These are phyloP conservation scores for Melikaiella ostensackeni DNA, from an alignment of 2,888 invertebrate species.

Conservation along the genomic window DNA sequence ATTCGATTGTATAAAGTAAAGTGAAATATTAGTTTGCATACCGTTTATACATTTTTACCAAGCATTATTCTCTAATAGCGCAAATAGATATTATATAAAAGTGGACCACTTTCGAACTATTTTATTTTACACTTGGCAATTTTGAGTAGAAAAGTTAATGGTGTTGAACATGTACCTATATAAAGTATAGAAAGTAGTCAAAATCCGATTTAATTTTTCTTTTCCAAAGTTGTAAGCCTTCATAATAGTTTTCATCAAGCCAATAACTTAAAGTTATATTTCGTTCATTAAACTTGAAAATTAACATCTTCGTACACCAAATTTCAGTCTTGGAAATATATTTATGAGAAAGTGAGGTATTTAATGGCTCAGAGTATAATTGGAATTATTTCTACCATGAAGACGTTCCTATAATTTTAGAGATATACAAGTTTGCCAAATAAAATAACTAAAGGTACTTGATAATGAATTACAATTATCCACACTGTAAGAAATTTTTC, in stretches of 20 bases:
- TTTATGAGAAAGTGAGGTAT: no score
- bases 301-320: no score
- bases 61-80: not conserved
- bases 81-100: slow-evolving; percentile 1
- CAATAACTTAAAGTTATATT: not conserved
- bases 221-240: not conserved
- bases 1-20: not conserved
- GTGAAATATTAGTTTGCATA: not conserved
- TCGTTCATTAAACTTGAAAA: not conserved
- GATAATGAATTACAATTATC: no score
- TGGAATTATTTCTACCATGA: no score
- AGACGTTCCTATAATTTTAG: no score
- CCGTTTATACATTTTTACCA: not conserved
- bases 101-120: slow-evolving; percentile 4
- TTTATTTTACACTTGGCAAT: not conserved
- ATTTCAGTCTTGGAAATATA: no score
- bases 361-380: no score
- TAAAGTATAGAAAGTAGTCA: no score
- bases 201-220: not conserved
- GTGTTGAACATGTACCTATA: no score
- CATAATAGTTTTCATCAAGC: not conserved
- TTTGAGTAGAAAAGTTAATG: not conserved
- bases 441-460: no score
- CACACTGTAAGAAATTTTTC: no score
- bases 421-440: no score